Base-by-base conservation (phyloP, 2,888 invertebrate genomes). In the Caprella mutica region DNA sequence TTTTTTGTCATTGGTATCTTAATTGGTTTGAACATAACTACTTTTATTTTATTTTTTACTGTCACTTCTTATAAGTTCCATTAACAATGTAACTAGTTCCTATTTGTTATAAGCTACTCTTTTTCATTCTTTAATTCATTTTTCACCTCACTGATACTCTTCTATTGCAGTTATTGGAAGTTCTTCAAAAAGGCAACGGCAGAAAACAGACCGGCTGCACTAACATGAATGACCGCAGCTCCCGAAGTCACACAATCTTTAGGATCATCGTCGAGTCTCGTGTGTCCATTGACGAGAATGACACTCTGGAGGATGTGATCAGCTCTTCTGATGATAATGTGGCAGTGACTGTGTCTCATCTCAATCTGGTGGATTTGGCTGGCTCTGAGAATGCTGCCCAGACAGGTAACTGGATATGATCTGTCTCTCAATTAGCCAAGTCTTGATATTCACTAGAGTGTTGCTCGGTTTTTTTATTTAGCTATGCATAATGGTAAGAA, bases 291-390 rank as follows among this genome's bases (percentile, higher is more conserved):
- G 86, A 86, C 71, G 85, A 86, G 35, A 77, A 69, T 9, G 69
- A 66, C 27, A 55, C 55, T 17, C 77, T 77, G 27, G 74, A 78
- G 54, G 77, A 76, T 0, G n/a, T n/a, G 71, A 73, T 66, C 71
- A 30, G 19, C 17, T 3, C 30, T 2, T 48, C 48, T 3, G 48
- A 26, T n/a, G 46, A 48, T 5, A 30, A 73, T 57, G 78, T 77
- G n/a, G 81, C 80, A n/a, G 80, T 84, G 30, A 81, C 82, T 69
- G 83, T 86, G 17, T 85, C 89, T 0, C 82, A 84, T 56, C 73
- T 91, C 67, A 89, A 91, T 74, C 77, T 92, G n/a, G 90, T 92
- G 0, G 91, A 92, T 73, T 74, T 92, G 62, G 92, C 90, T 1
- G 92, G 91, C 0, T 89, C 88, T 0, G 92, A 92, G 72, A 79